A percentile compares a stretch with the other conserved stretches of the same genome.
Conservation (phyloP, 2,113 vertebrate genomes). For the Balaeniceps rex region DNA sequence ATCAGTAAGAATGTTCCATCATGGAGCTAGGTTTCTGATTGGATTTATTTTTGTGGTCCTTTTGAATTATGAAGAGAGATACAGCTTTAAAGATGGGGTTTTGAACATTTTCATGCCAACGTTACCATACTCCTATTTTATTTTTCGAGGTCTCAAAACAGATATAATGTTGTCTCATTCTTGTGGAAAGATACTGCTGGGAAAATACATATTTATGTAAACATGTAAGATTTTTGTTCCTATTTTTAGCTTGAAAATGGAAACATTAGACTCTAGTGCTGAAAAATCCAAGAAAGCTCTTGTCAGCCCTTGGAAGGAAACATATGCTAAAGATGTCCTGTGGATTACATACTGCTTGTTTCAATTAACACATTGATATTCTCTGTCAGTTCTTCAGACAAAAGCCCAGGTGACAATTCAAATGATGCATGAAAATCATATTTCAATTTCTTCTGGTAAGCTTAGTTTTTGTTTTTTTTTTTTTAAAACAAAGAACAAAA, state of each 20-base stretch:
- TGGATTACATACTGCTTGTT: constrained; percentile 8
- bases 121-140: not conserved
- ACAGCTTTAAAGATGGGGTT: not conserved
- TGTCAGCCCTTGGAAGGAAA: constrained; percentile 17
- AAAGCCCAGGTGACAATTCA: constrained; percentile 35
- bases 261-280: not conserved
- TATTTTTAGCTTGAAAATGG: constrained; percentile 16
- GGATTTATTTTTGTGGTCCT: constrained; percentile 27
- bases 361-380: constrained; percentile 55
- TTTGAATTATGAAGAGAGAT: constrained; percentile 16
- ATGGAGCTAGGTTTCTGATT: constrained; percentile 18
- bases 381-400: constrained; percentile 11
- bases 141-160: not conserved
- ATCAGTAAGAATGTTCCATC: constrained; percentile 43
- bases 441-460: not conserved
- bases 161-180: not conserved
- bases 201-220: not conserved
- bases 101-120: not conserved
- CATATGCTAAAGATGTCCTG: constrained; percentile 38
- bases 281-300: constrained; percentile 29
- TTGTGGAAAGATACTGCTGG: not conserved
- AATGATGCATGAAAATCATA: constrained; percentile 2
- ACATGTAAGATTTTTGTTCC: not conserved
- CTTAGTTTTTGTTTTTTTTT: not conserved
- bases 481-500: not conserved